phyloP scores from a whole-genome alignment of 2,888 invertebrate species.

The Nemotelus pantherinus region DNA sequence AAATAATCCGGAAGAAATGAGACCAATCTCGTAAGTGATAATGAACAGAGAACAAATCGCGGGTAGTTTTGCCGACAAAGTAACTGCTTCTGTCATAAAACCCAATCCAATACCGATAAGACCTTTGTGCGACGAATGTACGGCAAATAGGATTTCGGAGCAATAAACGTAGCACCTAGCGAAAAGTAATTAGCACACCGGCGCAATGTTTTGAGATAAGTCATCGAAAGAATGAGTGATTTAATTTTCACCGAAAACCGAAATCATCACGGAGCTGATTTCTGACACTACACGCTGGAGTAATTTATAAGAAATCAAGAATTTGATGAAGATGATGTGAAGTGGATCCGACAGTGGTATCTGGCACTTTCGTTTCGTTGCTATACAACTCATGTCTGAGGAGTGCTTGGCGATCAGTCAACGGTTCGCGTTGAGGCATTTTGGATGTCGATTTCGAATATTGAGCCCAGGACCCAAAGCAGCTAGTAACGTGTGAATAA shows the following conservation, averaged over 20 bases:
- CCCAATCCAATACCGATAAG: not conserved
- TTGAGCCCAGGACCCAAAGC: constrained; percentile 16
- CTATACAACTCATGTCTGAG: constrained; percentile 6
- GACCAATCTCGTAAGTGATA: constrained; percentile 7
- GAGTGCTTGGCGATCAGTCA: not conserved
- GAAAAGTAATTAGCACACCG: constrained; percentile 31
- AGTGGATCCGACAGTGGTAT: constrained; percentile 40
- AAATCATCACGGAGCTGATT: constrained; percentile 11
- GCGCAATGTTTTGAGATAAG: constrained; percentile 34
- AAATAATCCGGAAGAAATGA: too few species aligned
- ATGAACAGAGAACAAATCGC: not conserved
- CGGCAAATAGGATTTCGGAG: constrained; percentile 5
- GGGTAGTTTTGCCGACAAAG: constrained; percentile 18
- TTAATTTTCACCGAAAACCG: constrained; percentile 34
- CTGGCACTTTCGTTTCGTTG: constrained; percentile 36
- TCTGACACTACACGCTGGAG: constrained; percentile 4
- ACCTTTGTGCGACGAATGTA: not conserved
- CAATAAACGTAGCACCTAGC: not conserved
- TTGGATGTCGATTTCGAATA: not conserved
- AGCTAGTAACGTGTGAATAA: constrained; percentile 39
- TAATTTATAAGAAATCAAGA: constrained; percentile 22
- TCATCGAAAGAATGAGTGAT: constrained; percentile 33
- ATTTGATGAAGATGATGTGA: constrained; percentile 42
- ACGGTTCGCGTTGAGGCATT: not conserved
- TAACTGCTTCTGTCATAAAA: not conserved